Evolutionary conservation across 2,113 vertebrate genomes (phyloP).

Genomic region (Oncorhynchus kisutch): DNA sequence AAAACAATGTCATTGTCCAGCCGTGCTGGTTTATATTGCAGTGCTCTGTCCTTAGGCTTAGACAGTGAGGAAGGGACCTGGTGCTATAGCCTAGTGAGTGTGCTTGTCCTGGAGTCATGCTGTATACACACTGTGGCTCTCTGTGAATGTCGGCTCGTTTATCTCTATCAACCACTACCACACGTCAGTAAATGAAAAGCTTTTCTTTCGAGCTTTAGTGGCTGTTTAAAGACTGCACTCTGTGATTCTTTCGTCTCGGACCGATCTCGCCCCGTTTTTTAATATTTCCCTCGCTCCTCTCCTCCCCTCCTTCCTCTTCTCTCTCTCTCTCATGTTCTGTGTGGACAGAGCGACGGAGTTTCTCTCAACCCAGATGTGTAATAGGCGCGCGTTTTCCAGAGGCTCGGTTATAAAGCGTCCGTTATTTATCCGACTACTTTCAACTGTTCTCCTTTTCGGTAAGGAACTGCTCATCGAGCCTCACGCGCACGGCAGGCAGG

Average conservation of each 20-base stretch:
- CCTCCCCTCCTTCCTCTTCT: neutral
- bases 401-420: constrained; percentile 68
- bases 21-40: neutral
- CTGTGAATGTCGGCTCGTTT: constrained; percentile 43
- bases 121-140: constrained; percentile 12
- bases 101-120: constrained; percentile 33
- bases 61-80: neutral
- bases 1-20: neutral
- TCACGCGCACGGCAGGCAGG: constrained; percentile 26
- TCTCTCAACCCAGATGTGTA: constrained; percentile 51
- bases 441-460: constrained; percentile 52
- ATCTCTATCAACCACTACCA: constrained; percentile 35
- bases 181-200: constrained; percentile 44
- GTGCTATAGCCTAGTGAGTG: neutral
- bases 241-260: constrained; percentile 37
- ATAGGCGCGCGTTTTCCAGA: constrained; percentile 47
- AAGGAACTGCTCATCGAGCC: constrained; percentile 45
- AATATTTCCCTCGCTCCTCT: constrained; percentile 29
- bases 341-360: constrained; percentile 38
- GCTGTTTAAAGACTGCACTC: constrained; percentile 36
- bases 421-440: constrained; percentile 39
- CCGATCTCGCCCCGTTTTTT: constrained; percentile 47
- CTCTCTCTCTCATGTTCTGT: constrained; percentile 6
- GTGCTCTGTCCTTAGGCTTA: neutral
- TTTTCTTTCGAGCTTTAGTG: neutral